Evolutionary conservation across 2,113 vertebrate species (phyloP).

Genomic region (Phocoena sinus): DNA sequence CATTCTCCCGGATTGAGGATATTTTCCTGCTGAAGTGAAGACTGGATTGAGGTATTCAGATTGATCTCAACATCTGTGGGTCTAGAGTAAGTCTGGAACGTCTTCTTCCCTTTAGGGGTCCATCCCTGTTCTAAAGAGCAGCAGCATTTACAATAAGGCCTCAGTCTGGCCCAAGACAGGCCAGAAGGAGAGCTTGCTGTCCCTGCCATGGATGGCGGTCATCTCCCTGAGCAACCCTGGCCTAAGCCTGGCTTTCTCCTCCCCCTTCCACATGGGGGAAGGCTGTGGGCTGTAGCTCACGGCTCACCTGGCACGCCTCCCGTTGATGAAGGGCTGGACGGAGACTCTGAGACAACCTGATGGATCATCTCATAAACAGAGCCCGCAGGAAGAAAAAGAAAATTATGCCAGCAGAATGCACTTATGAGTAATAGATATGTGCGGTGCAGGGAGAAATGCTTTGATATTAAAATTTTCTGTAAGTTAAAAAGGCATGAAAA

Average conservation of each 20-base stretch:
- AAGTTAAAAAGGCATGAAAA: slow-evolving; percentile 94
- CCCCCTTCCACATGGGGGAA: background rate
- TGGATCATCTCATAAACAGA: slow-evolving; percentile 79
- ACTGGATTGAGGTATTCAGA: background rate
- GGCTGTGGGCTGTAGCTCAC: background rate
- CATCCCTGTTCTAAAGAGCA: background rate
- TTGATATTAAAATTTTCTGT: slow-evolving; percentile 94
- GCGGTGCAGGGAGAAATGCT: slow-evolving; percentile 83
- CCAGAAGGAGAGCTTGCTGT: background rate
- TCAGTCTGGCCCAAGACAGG: background rate
- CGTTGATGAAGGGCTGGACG: slow-evolving; percentile 43
- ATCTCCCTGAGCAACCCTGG: background rate
- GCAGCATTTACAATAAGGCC: background rate
- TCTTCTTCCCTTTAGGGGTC: background rate
- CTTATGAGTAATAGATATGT: slow-evolving; percentile 86
- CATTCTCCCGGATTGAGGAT: background rate
- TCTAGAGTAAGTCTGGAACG: background rate
- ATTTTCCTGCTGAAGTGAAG: slow-evolving; percentile 7
- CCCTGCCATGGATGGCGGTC: background rate
- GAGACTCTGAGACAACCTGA: slow-evolving; percentile 72
- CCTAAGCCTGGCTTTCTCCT: background rate
- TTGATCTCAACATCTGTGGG: background rate
- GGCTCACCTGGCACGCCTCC: slow-evolving; percentile 62
- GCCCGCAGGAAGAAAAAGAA: slow-evolving; percentile 74
- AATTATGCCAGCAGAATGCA: slow-evolving; percentile 81